phyloP scores from a whole-genome alignment of 2,113 vertebrate species.

The Pavo muticus region DNA sequence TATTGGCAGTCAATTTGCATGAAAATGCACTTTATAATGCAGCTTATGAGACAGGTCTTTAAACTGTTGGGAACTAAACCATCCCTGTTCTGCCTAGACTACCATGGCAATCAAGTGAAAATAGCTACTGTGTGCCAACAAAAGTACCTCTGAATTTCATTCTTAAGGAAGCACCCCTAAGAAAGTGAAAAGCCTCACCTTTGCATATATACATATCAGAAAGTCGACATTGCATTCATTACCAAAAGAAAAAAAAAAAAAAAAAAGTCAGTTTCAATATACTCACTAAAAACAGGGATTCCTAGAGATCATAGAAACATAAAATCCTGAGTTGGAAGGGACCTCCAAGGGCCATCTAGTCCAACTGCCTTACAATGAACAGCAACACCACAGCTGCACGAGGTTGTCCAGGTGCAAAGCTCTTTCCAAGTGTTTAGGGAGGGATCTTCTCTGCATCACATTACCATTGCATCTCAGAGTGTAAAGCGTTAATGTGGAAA shows the following conservation, averaged over 20 bases:
- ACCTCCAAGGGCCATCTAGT: too few species aligned
- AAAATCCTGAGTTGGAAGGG: too few species aligned
- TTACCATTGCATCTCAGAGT: not conserved
- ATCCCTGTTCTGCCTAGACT: not conserved
- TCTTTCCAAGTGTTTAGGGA: not conserved
- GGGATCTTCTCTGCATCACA: not conserved
- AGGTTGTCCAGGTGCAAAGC: not conserved
- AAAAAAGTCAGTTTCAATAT: too few species aligned
- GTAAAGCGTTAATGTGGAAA: rapidly evolving
- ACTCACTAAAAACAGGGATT: too few species aligned
- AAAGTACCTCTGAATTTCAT: not conserved
- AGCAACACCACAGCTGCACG: too few species aligned
- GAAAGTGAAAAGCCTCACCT: not conserved
- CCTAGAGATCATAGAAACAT: not conserved
- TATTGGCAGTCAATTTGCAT: not conserved
- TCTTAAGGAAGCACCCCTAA: not conserved
- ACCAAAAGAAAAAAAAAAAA: not conserved
- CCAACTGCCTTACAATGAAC: too few species aligned
- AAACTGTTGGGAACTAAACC: not conserved
- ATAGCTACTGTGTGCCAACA: not conserved
- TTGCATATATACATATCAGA: not conserved
- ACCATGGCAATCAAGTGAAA: rapidly evolving
- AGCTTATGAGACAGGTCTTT: not conserved
- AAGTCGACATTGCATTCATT: not conserved
- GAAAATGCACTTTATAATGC: not conserved